Conservation (phyloP, 2,113 vertebrate species). For the Rattus norvegicus region GRCr8 NC_086021.1:131214001-131214500, state of each 20-base stretch:
- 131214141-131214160: not conserved
- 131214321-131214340: not conserved
- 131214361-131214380: not conserved
- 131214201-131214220: not conserved
- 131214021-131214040: not conserved
- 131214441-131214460: slow-evolving; percentile 17
- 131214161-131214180: not conserved
- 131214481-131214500: slow-evolving; percentile 7
- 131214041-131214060: not conserved
- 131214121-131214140: not conserved
- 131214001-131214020: too few relatives aligned
- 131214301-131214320: slow-evolving; percentile 10
- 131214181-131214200: not conserved
- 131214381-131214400: not conserved
- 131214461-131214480: slow-evolving; percentile 1
- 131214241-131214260: not conserved
- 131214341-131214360: not conserved
- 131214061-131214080: not conserved
- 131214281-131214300: not conserved
- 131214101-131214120: not conserved
- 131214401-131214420: not conserved
- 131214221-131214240: not conserved
- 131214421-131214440: not conserved
- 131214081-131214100: not conserved
- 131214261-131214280: not conserved